Evolutionary conservation across 2,797 vertebrate genomes (phyloP), one percentile per base, ranked within the genome.

Genomic region (Dendrocincla tyrannina): DNA sequence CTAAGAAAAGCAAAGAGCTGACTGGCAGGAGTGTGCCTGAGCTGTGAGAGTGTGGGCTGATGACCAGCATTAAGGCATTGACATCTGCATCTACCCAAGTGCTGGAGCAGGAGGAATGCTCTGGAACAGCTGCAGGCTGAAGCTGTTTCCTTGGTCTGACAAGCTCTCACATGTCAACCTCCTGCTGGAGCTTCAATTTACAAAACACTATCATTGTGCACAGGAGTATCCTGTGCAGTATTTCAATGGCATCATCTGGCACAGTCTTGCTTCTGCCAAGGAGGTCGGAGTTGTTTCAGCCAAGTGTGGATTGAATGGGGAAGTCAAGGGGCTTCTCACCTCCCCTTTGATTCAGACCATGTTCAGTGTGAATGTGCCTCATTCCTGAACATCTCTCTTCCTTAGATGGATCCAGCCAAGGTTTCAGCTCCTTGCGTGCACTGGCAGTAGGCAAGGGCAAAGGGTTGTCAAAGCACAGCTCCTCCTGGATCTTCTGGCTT

Each of bases 1-100:
- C 90, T 62, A 76, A 93, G 85, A 90, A 96, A 94, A 96, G 90
- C 55, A 73, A 90, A 75, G 60, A 91, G 69, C 79, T 94, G 91
- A 75, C 73, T 93, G 85, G 87, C 76, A 86, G 85, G 50, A 94
- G 59, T 18, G 56, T 53, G 59, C 62, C 83, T 78, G 83, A 84
- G 91, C 73, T 88, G 70, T 67, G 85, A 72, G 49, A 80, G 69
- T 66, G 72, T 89, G 69, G 88, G 93, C 83, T 93, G 73, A 84
- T 93, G 91, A 85, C 86, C 94, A 91, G 60, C 44, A 12, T 74
- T 73, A 76, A 86, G 44, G 73, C 80, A 89, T 4, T 63, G 64
- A 91, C 90, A 89, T 72, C 93, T 82, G 70, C n/a, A 63, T 88
- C 52, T 70, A 69, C 35, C n/a, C 27, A 59, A 68, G 76, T 2